Conservation (phyloP, 2,797 vertebrate species). For the Acridotheres tristis region DNA sequence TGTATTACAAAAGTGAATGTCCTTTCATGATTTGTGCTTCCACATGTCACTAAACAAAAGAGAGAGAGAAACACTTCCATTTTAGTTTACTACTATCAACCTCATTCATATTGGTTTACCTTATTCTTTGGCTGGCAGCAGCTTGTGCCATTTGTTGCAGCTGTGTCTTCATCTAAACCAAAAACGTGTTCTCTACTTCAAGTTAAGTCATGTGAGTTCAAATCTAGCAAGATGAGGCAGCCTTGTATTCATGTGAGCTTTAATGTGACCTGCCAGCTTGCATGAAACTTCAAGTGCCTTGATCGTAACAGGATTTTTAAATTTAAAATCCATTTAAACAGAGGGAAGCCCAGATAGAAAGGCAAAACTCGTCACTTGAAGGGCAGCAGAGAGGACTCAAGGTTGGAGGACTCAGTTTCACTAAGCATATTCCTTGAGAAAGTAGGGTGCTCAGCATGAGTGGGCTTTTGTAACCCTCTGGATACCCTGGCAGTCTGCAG, state of each 20-base stretch:
- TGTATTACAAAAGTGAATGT: not conserved
- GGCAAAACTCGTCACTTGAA: not conserved
- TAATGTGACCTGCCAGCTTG: constrained; percentile 8
- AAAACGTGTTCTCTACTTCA: not conserved
- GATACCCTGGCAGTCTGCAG: not conserved
- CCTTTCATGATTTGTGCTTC: not conserved
- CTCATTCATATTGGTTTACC: not conserved
- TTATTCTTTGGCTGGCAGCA: not conserved
- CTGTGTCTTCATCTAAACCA: not conserved
- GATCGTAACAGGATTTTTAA: not conserved
- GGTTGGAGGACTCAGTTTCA: not conserved
- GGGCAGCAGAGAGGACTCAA: not conserved
- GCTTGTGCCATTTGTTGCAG: constrained; percentile 15
- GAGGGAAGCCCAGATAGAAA: not conserved
- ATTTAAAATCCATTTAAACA: not conserved
- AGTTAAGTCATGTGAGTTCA: not conserved
- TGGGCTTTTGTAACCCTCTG: constrained; percentile 11
- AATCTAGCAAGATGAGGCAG: not conserved
- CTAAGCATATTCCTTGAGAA: constrained; percentile 5
- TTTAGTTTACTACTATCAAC: not conserved
- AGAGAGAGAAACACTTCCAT: not conserved
- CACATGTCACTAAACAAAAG: not conserved
- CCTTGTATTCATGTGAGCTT: not conserved
- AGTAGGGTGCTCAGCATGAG: not conserved
- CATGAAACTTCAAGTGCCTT: not conserved